Base-by-base conservation (phyloP, 2,113 vertebrate species). In the Campylomormyrus tamandua region DNA sequence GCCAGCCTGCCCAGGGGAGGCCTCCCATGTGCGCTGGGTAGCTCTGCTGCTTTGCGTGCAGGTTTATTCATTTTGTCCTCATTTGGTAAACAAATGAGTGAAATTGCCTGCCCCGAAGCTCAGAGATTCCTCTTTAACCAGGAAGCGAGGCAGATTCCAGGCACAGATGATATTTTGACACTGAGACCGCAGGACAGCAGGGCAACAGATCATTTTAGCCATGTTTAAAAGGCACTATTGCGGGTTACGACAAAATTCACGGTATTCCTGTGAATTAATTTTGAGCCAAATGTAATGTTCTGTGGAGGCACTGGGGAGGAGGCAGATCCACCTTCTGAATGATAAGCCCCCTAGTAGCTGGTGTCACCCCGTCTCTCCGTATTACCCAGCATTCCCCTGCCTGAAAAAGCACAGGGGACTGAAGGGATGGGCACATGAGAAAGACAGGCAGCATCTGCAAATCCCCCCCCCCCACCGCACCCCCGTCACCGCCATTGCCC, bases 1-100 rank as follows among this genome's bases (percentile, higher is more conserved):
- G 91, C 93, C 93, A 93, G 31, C 2, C n/a, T 19, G 48, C 50
- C 49, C 1, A 0, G 50, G 50, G 31, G 50, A 2, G 17, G 5
- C 90, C 19, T n/a, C 45, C 17, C 19, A 83, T 39, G 7, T 46
- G 35, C 39, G 4, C 80, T 45, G 42, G 17, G 15, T 46, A 8
- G 39, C 74, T 46, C 80, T 46, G 42, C 31, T 8, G 39, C 17
- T 83, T 83, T 83, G 39, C 19, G 1, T 83, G 21, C 39, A 83
- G 80, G 17, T 46, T 83, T 46, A 46, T 48, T 24, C 42, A 24
- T 83, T 48, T 83, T 48, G 17, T 83, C 39, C 17, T 48, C 17
- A 48, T 83, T 48, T 83, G 80, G 21, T 48, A 24, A 83, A 83
- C 42, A 83, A 83, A 21, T 24, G 39, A 46, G 21, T 83, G 39